Evolutionary conservation across 2,888 invertebrate species (phyloP), one percentile per base, ranked within the genome.

Genomic region (Scaptodrosophila latifasciaeformis): DNA sequence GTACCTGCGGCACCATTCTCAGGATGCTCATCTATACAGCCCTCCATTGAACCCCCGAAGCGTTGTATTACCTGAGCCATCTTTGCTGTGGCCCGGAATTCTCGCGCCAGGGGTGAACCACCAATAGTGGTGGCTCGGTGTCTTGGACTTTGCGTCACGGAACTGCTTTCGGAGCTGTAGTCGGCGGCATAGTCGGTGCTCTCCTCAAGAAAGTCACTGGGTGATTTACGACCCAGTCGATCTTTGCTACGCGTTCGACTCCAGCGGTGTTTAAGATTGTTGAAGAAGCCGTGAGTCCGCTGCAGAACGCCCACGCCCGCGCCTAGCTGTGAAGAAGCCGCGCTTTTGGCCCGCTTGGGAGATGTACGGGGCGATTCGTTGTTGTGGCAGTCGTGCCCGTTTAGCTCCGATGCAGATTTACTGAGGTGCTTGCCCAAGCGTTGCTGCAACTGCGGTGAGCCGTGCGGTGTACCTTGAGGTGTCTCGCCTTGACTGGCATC

Each of bases 271-370:
- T 92, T 93, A 48, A 95, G 87, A 72, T 93, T 93, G 64, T 91
- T 91, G 83, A 95, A 93, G 87, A 95, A 94, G 66, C 92, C 92
- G 81, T 93, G 93, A 0, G 94, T 94, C 75, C 92, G 90, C 83
- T 94, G 93, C 47, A 94, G 91, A 43, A 94, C 93, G 24, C 85
- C 84, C 2, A 63, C 67, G 54, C 89, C 85, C 65, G 85, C 61
- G 31, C 92, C 91, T 0, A 65, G 42, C 31, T 92, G 91, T 15
- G 91, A 88, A 55, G 76, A 88, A 78, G 84, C 86, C 53, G 87
- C 86, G 65, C 86, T 85, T 60, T 85, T 86, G 67, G 83, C 83
- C 51, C 88, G 87, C 61, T 88, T 88, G 46, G 89, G 88, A 52
- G 88, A 88, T 57, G 87, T 87, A 59, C 87, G 88, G 67, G 87